Conservation (phyloP, 2,888 invertebrate genomes). For the Idaea straminata region DNA sequence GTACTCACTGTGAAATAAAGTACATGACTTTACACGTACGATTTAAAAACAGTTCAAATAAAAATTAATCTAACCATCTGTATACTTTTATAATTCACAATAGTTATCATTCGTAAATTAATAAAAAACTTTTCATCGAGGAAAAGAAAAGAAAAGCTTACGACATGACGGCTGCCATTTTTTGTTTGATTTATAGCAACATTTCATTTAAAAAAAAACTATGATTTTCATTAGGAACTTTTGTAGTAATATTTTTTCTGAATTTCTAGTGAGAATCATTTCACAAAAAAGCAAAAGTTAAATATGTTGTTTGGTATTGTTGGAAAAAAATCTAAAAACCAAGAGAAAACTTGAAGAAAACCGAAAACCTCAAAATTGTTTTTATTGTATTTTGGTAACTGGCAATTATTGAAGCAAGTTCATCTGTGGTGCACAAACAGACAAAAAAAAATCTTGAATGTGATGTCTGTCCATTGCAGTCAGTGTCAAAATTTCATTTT, state of each 20-base stretch:
- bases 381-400: slow-evolving; percentile 36
- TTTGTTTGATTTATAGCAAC: slow-evolving; percentile 65
- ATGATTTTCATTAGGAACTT: no score
- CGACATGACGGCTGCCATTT: slow-evolving; percentile 79
- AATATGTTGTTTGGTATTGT: neutral
- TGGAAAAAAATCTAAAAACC: no score
- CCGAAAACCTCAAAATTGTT: slow-evolving; percentile 18
- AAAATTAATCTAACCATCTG: slow-evolving; percentile 46
- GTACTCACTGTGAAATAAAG: slow-evolving; percentile 66
- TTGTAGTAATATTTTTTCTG: no score
- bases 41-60: slow-evolving; percentile 47
- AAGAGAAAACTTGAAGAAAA: neutral
- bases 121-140: slow-evolving; percentile 65
- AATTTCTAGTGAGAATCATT: neutral
- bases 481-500: neutral
- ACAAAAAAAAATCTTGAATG: neutral
- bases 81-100: slow-evolving; percentile 51
- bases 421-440: neutral
- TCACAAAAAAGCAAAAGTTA: neutral
- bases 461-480: neutral
- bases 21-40: slow-evolving; percentile 58
- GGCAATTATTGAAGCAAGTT: neutral
- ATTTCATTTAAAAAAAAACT: slow-evolving; percentile 29
- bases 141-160: slow-evolving; percentile 75
- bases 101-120: slow-evolving; percentile 49